Percentiles rank a stretch among this genome's conserved stretches.
Conservation (phyloP, 1,140 invertebrate species). For the Drusus annulatus region DNA sequence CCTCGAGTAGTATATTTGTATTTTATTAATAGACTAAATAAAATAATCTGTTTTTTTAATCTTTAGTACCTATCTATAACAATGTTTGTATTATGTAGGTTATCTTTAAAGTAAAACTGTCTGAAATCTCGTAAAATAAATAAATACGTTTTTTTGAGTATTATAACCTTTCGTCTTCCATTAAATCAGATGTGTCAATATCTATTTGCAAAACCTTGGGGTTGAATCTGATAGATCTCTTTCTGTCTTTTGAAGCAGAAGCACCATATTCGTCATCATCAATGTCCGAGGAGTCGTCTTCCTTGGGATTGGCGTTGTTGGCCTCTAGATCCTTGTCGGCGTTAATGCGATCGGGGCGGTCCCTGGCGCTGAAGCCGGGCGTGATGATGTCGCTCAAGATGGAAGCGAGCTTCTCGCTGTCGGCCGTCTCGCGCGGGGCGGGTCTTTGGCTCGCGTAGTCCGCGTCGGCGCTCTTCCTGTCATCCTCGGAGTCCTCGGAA, state of each 20-base stretch:
- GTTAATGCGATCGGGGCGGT: too few relatives aligned
- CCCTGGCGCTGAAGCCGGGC: background rate
- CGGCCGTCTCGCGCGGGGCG: background rate
- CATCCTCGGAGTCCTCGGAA: background rate
- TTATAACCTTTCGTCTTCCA: constrained; percentile 58
- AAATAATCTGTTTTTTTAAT: too few relatives aligned
- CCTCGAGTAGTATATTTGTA: too few relatives aligned
- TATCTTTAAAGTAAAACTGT: too few relatives aligned
- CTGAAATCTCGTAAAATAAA: background rate
- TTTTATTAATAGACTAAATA: too few relatives aligned
- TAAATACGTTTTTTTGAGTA: background rate
- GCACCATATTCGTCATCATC: constrained; percentile 46
- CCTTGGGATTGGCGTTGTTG: background rate
- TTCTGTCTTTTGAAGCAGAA: constrained; percentile 25
- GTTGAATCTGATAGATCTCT: constrained; percentile 60
- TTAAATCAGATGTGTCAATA: constrained; percentile 51
- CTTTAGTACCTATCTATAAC: too few relatives aligned
- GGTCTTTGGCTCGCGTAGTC: background rate
- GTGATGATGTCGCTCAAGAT: background rate
- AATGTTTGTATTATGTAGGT: too few relatives aligned
- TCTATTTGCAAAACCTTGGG: constrained; percentile 62
- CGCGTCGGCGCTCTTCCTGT: background rate
- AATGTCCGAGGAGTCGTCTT: background rate
- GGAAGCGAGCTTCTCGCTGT: background rate
- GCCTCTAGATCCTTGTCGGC: background rate